These are phyloP conservation scores for Pteruthius melanotis DNA, from an alignment of 2,113 vertebrate genomes.

Conservation along the genomic window DNA sequence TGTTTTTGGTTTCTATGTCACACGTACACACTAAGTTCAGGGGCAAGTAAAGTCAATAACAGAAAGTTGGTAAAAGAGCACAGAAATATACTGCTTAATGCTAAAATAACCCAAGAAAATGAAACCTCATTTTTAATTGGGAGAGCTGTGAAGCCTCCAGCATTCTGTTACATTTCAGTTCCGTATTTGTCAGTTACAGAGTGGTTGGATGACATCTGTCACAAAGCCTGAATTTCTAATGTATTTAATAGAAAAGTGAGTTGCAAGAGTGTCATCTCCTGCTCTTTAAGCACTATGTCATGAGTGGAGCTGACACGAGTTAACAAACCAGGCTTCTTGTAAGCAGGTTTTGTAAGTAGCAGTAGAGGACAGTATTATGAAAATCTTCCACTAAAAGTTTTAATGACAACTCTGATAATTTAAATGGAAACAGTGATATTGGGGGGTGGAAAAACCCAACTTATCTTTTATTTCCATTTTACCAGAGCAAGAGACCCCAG, in stretches of 20 bases:
- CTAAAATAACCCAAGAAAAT: background rate
- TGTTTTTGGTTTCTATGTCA: background rate
- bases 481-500: fast-evolving
- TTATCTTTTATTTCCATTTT: background rate
- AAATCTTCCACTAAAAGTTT: background rate
- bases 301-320: background rate
- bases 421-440: fast-evolving
- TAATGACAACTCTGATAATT: background rate
- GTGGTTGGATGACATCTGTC: background rate
- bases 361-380: background rate
- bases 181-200: background rate
- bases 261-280: background rate
- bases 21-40: background rate
- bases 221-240: slow-evolving; percentile 13
- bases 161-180: background rate
- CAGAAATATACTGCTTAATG: background rate
- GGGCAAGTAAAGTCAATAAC: background rate
- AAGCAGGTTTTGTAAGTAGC: background rate
- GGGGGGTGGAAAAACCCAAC: background rate
- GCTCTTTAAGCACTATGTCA: background rate
- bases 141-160: background rate
- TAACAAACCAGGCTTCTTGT: background rate
- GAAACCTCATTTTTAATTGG: background rate
- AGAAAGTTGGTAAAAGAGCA: background rate
- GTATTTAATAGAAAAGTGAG: background rate